These are phyloP conservation scores for Darevskia nairensis DNA, from an alignment of 2,797 vertebrate species.

Conservation along the genomic window DNA sequence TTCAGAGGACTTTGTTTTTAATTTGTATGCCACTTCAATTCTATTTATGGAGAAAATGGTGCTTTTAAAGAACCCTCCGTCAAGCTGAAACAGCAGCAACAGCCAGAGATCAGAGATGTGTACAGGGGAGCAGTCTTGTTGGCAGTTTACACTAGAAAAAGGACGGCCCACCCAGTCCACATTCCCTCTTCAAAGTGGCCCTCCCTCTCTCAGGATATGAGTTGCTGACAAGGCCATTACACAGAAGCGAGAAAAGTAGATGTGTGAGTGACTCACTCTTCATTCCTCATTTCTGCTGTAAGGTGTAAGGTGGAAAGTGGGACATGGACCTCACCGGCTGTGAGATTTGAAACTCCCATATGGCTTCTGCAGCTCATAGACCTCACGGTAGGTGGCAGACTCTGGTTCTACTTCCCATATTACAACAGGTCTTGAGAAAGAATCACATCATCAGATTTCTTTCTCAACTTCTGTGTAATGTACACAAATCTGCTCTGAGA, in stretches of 20 bases:
- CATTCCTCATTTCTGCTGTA: neutral
- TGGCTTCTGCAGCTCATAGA: neutral
- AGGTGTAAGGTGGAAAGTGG: neutral
- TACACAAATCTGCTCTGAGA: neutral
- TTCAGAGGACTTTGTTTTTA: too few species aligned
- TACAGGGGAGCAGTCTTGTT: too few species aligned
- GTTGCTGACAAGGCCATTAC: neutral
- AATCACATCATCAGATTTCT: neutral
- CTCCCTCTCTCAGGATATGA: neutral
- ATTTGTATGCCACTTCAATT: too few species aligned
- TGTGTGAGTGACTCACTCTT: neutral
- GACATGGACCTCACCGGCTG: neutral
- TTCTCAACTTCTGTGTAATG: neutral
- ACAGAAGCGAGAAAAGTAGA: neutral
- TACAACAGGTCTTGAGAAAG: neutral
- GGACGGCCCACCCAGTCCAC: neutral
- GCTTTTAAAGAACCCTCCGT: too few species aligned
- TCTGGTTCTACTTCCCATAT: neutral
- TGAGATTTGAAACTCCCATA: neutral
- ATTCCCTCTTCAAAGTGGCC: neutral
- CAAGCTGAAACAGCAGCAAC: too few species aligned
- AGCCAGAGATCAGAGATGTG: neutral
- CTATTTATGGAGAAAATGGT: too few species aligned
- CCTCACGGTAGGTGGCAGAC: neutral
- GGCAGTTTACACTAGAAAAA: neutral